Conservation (phyloP, 2,888 invertebrate species). For the Diaphora mendica region DNA sequence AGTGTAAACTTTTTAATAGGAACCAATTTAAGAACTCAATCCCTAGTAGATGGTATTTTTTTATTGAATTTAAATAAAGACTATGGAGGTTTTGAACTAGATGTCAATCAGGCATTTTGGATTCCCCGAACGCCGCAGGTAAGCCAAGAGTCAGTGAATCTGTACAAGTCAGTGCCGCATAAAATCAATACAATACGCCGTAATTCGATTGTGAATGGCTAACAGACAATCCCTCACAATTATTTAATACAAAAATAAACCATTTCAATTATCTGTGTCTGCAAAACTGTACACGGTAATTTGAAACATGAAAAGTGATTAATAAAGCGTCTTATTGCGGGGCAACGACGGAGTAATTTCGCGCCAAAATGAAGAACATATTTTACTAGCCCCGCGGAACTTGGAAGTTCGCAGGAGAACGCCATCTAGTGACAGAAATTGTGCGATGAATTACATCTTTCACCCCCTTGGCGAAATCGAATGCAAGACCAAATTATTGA, state of each 20-base stretch:
- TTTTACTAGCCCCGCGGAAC: slow-evolving; percentile 60
- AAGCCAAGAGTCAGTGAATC: slow-evolving; percentile 14
- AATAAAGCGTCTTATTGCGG: slow-evolving; percentile 55
- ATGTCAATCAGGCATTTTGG: background rate
- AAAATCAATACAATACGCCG: slow-evolving; percentile 63
- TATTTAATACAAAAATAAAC: slow-evolving; percentile 77
- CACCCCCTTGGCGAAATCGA: slow-evolving; percentile 71
- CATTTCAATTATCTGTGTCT: slow-evolving; percentile 61
- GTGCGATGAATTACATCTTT: slow-evolving; percentile 79
- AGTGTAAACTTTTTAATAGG: background rate
- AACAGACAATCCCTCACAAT: slow-evolving; percentile 77
- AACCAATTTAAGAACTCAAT: background rate
- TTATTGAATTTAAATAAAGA: background rate
- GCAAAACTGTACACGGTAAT: slow-evolving; percentile 40
- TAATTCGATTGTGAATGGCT: slow-evolving; percentile 73
- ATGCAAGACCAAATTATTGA: slow-evolving; percentile 64
- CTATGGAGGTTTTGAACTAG: background rate
- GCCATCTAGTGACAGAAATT: slow-evolving; percentile 75
- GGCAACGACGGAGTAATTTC: slow-evolving; percentile 43
- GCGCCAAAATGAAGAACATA: slow-evolving; percentile 68
- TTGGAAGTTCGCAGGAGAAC: slow-evolving; percentile 50
- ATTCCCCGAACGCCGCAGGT: slow-evolving; percentile 3
- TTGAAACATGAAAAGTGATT: slow-evolving; percentile 44
- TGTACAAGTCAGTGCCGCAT: slow-evolving; percentile 27
- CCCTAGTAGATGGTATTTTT: background rate